A percentile compares a stretch with the other conserved stretches of the same genome.
phyloP scores from a whole-genome alignment of 1,140 invertebrate genomes.

The Rhopalosiphum padi region DNA sequence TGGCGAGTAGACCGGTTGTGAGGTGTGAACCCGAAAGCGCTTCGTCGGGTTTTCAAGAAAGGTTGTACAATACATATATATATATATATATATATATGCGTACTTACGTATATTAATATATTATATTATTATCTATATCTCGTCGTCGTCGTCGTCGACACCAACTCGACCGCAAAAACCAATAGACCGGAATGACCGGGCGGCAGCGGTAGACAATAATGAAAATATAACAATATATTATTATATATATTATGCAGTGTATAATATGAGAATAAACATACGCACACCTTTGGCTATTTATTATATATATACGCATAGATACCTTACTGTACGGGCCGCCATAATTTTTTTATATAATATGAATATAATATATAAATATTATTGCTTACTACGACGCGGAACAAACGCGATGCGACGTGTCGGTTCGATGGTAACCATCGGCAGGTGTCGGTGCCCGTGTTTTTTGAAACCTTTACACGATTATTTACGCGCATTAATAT shows the following conservation, averaged over 20 bases:
- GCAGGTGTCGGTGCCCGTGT: background rate
- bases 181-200: constrained; percentile 53
- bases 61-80: background rate
- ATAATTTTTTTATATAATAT: background rate
- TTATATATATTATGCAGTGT: background rate
- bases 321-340: background rate
- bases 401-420: constrained; percentile 11
- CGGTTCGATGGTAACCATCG: background rate
- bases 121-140: constrained; percentile 17
- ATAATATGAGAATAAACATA: background rate
- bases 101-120: constrained; percentile 5
- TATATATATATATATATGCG: background rate
- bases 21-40: constrained; percentile 56
- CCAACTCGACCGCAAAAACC: constrained; percentile 56
- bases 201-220: constrained; percentile 21
- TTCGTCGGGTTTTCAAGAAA: constrained; percentile 54
- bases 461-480: background rate
- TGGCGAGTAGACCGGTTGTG: constrained; percentile 42
- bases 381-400: background rate
- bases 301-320: background rate
- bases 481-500: background rate
- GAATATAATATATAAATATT: background rate
- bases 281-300: background rate
- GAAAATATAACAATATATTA: constrained; percentile 40
- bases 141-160: background rate